phyloP scores from a whole-genome alignment of 2,888 invertebrate genomes.

The Ectemnius cavifrons region DNA sequence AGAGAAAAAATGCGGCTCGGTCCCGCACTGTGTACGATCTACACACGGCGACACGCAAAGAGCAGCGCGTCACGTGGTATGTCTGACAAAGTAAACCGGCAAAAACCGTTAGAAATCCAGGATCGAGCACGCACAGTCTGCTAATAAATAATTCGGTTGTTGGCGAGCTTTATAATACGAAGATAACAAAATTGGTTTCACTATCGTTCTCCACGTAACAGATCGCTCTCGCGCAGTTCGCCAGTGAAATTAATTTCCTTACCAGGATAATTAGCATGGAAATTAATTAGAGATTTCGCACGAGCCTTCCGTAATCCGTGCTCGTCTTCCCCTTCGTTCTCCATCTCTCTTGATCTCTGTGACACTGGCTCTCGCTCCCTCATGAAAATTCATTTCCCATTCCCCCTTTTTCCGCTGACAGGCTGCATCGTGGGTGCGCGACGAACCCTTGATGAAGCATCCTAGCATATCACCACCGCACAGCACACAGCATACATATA shows the following conservation, averaged over 20 bases:
- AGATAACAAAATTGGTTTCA: neutral
- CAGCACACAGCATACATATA: neutral
- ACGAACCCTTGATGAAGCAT: conserved; percentile 5
- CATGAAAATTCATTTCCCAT: conserved; percentile 8
- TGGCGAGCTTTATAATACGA: neutral
- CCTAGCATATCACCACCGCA: neutral
- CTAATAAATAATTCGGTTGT: neutral
- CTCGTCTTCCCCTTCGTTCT: neutral
- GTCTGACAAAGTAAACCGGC: conserved; percentile 1
- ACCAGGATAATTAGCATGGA: neutral
- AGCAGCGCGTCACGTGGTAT: neutral
- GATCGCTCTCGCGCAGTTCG: too few species aligned
- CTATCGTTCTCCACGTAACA: neutral
- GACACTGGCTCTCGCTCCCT: neutral
- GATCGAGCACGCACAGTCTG: neutral
- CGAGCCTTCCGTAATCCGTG: neutral
- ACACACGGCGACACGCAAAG: neutral
- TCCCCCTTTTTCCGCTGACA: conserved; percentile 9
- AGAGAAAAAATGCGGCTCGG: conserved; percentile 12
- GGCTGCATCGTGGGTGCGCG: neutral
- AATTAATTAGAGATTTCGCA: neutral
- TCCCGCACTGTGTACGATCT: conserved; percentile 10
- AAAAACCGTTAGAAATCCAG: neutral
- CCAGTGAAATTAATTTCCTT: neutral
- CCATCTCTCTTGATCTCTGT: too few species aligned